Evolutionary conservation across 2,113 vertebrate genomes (phyloP).

Genomic region (Myotis yumanensis): DNA sequence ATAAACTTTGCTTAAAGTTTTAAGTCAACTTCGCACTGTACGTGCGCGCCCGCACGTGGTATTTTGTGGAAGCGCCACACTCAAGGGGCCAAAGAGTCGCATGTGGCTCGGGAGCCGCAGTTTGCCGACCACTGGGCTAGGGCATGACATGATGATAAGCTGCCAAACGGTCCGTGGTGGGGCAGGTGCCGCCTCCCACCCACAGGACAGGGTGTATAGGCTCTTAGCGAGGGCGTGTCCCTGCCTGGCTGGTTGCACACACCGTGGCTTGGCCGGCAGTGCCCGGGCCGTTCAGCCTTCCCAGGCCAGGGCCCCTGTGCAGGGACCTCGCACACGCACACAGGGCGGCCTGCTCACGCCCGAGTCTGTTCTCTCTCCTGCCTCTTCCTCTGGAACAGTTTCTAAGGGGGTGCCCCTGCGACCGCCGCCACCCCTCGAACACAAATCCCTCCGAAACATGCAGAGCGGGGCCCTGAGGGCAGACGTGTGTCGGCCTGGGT

Average conservation of each 20-base stretch:
- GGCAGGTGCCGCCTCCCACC: background rate
- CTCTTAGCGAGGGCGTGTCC: background rate
- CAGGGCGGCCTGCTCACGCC: rapidly evolving
- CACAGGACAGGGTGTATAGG: too few species aligned
- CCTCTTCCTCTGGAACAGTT: too few species aligned
- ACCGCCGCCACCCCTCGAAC: background rate
- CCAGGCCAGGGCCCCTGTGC: background rate
- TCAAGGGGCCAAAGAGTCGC: too few species aligned
- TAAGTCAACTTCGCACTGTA: too few species aligned
- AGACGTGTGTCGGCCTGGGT: background rate
- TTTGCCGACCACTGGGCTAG: too few species aligned
- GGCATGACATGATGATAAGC: background rate
- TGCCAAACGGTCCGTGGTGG: background rate
- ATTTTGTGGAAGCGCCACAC: too few species aligned
- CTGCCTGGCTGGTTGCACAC: background rate
- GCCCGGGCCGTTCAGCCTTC: background rate
- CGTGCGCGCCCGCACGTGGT: too few species aligned
- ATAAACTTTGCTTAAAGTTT: too few species aligned
- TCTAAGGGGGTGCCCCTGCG: background rate
- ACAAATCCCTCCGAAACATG: background rate
- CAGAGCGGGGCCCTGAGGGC: background rate
- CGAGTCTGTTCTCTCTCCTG: background rate
- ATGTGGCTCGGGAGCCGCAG: too few species aligned
- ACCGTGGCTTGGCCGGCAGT: background rate
- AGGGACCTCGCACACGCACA: too few species aligned